These are phyloP conservation scores for Progne subis DNA, from an alignment of 2,113 vertebrate species.

Conservation along the genomic window DNA sequence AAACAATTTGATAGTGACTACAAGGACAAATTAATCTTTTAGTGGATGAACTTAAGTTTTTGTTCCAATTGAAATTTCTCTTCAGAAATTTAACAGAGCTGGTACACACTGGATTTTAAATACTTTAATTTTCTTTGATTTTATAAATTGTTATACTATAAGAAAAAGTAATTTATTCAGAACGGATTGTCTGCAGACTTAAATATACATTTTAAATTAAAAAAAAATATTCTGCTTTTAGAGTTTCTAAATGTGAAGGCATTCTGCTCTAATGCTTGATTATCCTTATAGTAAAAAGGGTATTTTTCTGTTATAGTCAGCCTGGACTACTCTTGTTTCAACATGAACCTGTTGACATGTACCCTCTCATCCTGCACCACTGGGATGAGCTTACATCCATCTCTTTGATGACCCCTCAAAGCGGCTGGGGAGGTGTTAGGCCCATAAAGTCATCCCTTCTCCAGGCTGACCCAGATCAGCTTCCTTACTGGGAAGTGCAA, in stretches of 20 bases:
- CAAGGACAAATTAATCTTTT: neutral
- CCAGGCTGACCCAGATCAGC: neutral
- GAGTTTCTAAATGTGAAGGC: neutral
- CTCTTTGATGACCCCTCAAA: neutral
- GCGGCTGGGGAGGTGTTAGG: neutral
- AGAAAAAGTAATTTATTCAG: neutral
- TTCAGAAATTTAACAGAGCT: neutral
- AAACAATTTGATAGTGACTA: neutral
- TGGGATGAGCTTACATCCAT: neutral
- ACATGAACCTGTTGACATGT: neutral
- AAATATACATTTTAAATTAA: neutral
- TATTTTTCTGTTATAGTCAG: fast-evolving
- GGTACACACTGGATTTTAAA: neutral
- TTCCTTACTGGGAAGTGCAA: neutral
- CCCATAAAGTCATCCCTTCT: neutral
- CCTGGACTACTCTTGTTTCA: neutral
- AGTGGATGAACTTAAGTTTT: neutral
- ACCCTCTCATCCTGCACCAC: neutral
- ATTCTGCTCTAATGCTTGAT: neutral
- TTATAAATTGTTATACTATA: neutral
- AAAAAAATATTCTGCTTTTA: neutral
- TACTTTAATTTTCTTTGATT: neutral
- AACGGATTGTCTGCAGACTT: neutral
- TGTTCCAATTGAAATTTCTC: neutral
- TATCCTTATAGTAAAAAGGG: neutral